Conservation (phyloP, 2,888 invertebrate species). For the Nemotelus pantherinus region DNA sequence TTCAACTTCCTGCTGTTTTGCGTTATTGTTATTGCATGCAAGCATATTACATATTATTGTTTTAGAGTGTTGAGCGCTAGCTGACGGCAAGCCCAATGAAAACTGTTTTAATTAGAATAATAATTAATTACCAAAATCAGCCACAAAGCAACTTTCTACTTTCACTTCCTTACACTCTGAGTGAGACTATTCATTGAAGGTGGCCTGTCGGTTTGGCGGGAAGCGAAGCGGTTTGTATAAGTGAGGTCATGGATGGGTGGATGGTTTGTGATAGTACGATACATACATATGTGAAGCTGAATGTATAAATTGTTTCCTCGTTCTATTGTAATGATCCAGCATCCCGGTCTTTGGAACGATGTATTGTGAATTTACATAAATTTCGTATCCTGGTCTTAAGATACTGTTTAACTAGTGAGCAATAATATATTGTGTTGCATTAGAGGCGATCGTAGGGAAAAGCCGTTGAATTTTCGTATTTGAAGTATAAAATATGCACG, state of each 20-base stretch:
- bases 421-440: too few relatives aligned
- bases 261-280: conserved; percentile 3
- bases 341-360: background rate
- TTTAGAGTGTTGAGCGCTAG: conserved; percentile 26
- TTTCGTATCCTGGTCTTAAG: conserved; percentile 19
- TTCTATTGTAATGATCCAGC: conserved; percentile 11
- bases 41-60: conserved; percentile 31
- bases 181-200: background rate
- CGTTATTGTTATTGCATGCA: conserved; percentile 28
- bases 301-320: conserved; percentile 31
- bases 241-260: background rate
- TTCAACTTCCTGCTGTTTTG: background rate
- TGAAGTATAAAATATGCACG: too few relatives aligned
- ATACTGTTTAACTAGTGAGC: background rate
- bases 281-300: conserved; percentile 32
- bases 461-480: too few relatives aligned
- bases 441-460: too few relatives aligned
- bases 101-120: conserved; percentile 46
- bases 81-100: conserved; percentile 38
- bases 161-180: conserved; percentile 22
- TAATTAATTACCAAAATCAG: conserved; percentile 44
- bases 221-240: too few relatives aligned
- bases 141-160: conserved; percentile 34
- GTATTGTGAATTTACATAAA: background rate
- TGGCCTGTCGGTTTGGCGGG: too few relatives aligned